Conservation (phyloP, 2,113 vertebrate genomes). For the Stictonetta naevosa region DNA sequence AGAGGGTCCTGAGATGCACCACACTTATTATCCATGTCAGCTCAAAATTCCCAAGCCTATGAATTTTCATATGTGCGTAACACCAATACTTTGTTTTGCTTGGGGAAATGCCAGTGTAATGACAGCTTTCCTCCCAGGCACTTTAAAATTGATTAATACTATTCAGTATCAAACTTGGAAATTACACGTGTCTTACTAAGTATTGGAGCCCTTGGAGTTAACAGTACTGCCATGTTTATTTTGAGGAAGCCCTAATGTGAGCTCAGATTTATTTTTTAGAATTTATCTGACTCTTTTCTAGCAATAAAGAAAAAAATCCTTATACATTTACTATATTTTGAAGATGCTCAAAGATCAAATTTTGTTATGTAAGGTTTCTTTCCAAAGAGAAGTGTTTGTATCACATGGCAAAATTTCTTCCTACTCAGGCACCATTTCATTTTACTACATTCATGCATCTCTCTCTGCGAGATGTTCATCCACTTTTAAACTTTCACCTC, state of each 20-base stretch:
- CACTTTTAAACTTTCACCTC: conserved; percentile 78
- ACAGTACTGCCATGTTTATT: not conserved
- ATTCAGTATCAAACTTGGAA: not conserved
- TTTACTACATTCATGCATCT: conserved; percentile 80
- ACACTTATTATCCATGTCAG: not conserved
- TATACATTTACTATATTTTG: not conserved
- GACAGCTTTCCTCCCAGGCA: not conserved
- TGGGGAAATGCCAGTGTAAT: not conserved
- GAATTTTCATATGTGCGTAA: too few species aligned
- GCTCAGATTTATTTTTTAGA: not conserved
- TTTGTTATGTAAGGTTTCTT: not conserved
- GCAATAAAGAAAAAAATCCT: not conserved
- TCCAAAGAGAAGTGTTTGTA: not conserved
- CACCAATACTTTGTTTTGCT: not conserved
- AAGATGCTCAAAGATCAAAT: not conserved
- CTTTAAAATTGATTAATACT: not conserved
- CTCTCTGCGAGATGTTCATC: conserved; percentile 81
- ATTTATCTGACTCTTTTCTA: not conserved
- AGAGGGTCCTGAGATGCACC: not conserved
- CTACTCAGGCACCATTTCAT: not conserved
- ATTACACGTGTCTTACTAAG: not conserved
- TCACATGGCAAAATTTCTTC: not conserved
- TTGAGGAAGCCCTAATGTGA: not conserved
- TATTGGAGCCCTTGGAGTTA: not conserved
- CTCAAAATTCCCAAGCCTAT: too few species aligned